These are phyloP conservation scores for Penaeus chinensis DNA, from an alignment of 1,140 invertebrate species.

Conservation along the genomic window DNA sequence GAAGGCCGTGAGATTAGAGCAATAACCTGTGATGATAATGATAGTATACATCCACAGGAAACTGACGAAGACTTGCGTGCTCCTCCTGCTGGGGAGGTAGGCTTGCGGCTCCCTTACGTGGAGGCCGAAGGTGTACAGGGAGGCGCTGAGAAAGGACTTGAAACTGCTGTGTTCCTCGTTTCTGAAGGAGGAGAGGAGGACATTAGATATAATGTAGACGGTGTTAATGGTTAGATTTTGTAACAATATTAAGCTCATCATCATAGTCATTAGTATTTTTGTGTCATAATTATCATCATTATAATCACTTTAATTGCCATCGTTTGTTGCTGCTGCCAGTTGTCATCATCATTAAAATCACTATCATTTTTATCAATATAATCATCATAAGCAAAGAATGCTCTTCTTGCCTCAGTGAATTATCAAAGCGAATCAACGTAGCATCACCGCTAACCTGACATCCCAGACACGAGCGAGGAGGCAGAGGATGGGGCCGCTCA, in stretches of 20 bases:
- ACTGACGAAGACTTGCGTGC: slow-evolving; percentile 8
- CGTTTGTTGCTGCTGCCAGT: neutral
- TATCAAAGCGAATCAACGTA: too few species aligned
- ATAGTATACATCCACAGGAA: slow-evolving; percentile 1
- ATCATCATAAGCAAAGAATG: neutral
- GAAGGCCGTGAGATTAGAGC: neutral
- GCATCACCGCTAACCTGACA: neutral
- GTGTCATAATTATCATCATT: neutral
- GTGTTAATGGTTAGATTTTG: neutral
- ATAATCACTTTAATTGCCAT: neutral
- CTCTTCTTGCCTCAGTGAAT: too few species aligned
- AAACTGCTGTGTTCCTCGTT: neutral
- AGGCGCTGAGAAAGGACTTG: neutral
- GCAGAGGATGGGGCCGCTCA: neutral
- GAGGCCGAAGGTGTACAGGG: slow-evolving; percentile 3
- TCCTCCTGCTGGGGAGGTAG: neutral
- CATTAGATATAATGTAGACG: neutral
- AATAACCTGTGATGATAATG: neutral
- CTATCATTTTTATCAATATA: neutral
- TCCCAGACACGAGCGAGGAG: neutral
- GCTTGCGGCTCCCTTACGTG: neutral
- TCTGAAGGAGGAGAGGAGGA: neutral
- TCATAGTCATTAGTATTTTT: neutral
- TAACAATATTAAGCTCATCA: neutral
- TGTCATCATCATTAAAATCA: neutral